Evolutionary conservation across 2,797 vertebrate species (phyloP).

Genomic region (Coluber constrictor): DNA sequence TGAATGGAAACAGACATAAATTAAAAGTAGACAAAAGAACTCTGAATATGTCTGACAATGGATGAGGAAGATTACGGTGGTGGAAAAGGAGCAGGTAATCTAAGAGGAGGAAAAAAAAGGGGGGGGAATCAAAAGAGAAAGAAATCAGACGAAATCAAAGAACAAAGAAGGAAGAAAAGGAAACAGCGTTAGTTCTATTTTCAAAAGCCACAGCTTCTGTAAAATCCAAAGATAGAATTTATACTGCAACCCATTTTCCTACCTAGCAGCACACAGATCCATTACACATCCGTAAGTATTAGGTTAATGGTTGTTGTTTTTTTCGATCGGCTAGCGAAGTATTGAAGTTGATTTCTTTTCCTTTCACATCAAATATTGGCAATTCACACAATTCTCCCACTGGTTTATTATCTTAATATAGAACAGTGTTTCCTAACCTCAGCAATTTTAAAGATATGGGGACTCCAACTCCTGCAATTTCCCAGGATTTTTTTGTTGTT

Average conservation of each 20-base stretch:
- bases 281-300: neutral
- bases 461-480: neutral
- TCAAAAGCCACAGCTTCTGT: neutral
- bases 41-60: neutral
- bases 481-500: neutral
- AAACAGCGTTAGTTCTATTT: neutral
- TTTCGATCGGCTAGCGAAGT: neutral
- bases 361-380: neutral
- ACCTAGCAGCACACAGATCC: neutral
- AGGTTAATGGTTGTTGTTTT: neutral
- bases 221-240: neutral
- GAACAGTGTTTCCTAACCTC: neutral
- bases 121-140: constrained; percentile 10
- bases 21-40: neutral
- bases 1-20: neutral
- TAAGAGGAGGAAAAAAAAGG: neutral
- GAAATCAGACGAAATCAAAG: neutral
- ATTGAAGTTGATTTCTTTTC: neutral
- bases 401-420: neutral
- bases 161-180: neutral
- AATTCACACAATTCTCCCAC: neutral
- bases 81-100: neutral
- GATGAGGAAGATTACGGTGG: neutral
- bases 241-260: neutral
- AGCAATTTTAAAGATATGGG: neutral